Base-by-base conservation (phyloP, 2,888 invertebrate species). In the Theodoxus fluviatilis region DNA sequence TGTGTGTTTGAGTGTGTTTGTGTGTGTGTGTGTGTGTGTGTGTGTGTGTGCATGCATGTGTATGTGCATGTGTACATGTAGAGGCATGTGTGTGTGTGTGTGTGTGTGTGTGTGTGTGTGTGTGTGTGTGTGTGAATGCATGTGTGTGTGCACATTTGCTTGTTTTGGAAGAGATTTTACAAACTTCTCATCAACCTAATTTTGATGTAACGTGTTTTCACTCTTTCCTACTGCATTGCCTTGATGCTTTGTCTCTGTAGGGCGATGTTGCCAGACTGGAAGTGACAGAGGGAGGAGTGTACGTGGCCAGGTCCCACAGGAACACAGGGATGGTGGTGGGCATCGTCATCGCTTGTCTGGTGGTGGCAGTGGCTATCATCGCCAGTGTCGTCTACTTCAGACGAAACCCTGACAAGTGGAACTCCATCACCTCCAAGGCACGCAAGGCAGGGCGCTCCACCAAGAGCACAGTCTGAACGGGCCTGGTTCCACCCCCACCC, bases 251-350 rank as follows among this genome's bases (percentile, higher is more conserved):
- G 4, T 67, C 74, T 1, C 71, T 84, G 3, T 71, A 77, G 3
- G 76, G 76, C 31, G 78, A 78, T 6, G 69, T 73, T 33, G 82
- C 83, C 28, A 77, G 59, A 22, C 79, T 84, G 52, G 69, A 76
- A 61, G 75, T 79, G 0, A 55, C 75, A 6, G 68, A 79, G 18
- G 84, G 84, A 3, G 85, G 85, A 25, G 80, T 82, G 2, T 85
- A 79, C 73, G 82, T 84, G 3, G 84, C 82, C 0, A 76, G 78
- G 28, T 71, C 73, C 15, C 71, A 78, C 28, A 73, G 70, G 35
- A 77, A 79, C 68, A 73, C 78, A 33, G 82, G 80, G 31, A 72
- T 80, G 64, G 82, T 84, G 35, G 81, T 82, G 0, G 84, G 83
- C 4, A 72, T 80, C 55, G 76, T 77, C 0, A 74, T 84, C 3